Evolutionary conservation across 2,113 vertebrate genomes (phyloP).

Genomic region (Elephas maximus): DNA sequence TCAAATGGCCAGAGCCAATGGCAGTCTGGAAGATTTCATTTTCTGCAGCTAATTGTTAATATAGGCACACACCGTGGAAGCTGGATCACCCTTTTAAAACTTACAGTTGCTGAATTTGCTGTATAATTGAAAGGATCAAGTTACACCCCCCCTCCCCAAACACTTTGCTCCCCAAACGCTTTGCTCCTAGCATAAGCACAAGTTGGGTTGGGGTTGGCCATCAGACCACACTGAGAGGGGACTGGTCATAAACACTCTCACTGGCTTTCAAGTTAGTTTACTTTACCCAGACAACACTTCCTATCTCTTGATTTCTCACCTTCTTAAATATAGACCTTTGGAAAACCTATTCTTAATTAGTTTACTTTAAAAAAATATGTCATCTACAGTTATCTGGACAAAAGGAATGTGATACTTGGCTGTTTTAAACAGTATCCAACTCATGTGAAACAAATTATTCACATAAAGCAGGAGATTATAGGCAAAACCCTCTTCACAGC

Average conservation of each 20-base stretch:
- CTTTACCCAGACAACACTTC: background rate
- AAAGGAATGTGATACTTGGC: slow-evolving; percentile 14
- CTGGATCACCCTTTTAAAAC: slow-evolving; percentile 57
- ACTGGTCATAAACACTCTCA: background rate
- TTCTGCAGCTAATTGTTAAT: slow-evolving; percentile 64
- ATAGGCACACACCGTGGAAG: slow-evolving; percentile 53
- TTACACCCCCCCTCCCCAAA: slow-evolving; percentile 13
- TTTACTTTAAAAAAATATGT: slow-evolving; percentile 35
- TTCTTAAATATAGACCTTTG: slow-evolving; percentile 53
- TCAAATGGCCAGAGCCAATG: slow-evolving; percentile 49
- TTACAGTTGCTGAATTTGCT: slow-evolving; percentile 58
- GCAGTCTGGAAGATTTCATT: slow-evolving; percentile 74
- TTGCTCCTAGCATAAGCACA: background rate
- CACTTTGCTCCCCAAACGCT: slow-evolving; percentile 6
- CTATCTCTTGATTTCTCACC: slow-evolving; percentile 60
- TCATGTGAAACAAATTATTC: slow-evolving; percentile 50
- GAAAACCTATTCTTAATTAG: slow-evolving; percentile 68
- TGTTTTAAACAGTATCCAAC: background rate
- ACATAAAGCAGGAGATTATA: slow-evolving; percentile 4
- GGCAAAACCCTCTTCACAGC: background rate
- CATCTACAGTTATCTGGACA: background rate
- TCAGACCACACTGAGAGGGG: background rate
- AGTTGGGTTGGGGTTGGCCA: background rate
- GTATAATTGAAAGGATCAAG: slow-evolving; percentile 61
- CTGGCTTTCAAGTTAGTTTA: slow-evolving; percentile 42